These are phyloP conservation scores for Pelobates fuscus DNA, from an alignment of 2,113 vertebrate genomes.

Conservation along the genomic window DNA sequence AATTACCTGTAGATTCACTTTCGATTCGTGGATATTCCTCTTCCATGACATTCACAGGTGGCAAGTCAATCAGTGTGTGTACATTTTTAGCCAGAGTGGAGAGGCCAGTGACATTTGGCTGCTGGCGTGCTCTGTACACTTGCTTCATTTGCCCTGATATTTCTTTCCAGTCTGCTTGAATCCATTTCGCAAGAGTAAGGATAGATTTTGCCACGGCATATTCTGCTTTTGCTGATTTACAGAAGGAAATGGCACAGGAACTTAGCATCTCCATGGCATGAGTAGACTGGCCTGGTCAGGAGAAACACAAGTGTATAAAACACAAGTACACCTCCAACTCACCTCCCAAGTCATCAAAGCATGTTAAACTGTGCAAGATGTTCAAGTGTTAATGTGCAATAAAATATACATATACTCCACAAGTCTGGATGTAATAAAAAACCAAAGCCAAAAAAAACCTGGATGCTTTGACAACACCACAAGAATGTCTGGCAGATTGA, in stretches of 20 bases:
- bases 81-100: slow-evolving; percentile 85
- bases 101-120: slow-evolving; percentile 69
- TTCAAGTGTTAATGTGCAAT: too few species aligned
- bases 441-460: too few species aligned
- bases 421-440: too few species aligned
- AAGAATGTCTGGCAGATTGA: too few species aligned
- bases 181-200: slow-evolving; percentile 94
- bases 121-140: slow-evolving; percentile 79
- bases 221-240: slow-evolving; percentile 88
- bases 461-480: too few species aligned
- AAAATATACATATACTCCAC: too few species aligned
- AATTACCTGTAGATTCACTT: slow-evolving; percentile 92
- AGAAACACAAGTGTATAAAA: background rate
- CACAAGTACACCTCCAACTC: too few species aligned
- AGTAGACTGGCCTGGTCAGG: slow-evolving; percentile 81
- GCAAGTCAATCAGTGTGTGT: slow-evolving; percentile 82
- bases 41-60: slow-evolving; percentile 70
- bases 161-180: slow-evolving; percentile 96
- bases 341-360: background rate
- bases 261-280: slow-evolving; percentile 97
- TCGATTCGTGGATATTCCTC: slow-evolving; percentile 86
- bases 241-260: slow-evolving; percentile 89
- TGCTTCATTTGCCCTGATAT: slow-evolving; percentile 92
- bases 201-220: slow-evolving; percentile 91
- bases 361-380: too few species aligned